Base-by-base conservation (phyloP, 2,888 invertebrate genomes). In the Rhogogaster chlorosoma region DNA sequence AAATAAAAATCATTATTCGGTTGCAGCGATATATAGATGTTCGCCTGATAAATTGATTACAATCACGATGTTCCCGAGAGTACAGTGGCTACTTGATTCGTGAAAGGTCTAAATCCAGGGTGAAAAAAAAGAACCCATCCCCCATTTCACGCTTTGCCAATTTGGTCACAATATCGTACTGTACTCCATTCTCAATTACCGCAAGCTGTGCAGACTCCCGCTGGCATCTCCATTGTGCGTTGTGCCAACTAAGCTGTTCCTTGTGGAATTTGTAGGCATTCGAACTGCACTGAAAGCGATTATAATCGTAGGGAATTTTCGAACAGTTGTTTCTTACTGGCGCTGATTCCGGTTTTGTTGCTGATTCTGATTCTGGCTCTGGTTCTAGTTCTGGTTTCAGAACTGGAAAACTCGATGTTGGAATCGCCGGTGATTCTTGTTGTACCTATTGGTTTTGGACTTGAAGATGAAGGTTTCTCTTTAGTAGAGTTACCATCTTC, bases 111-210 rank as follows among this genome's bases (percentile, higher is more conserved):
- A 29, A 57, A 57, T n/a, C 57, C 36, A 29, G n/a, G n/a, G 53
- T 53, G 78, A 53, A 78, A 36, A 12, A 18, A 15, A 45, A n/a
- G 3, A 32, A 32, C n/a, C 7, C n/a, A 32, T 32, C 32, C 15
- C 15, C n/a, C 26, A 32, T 32, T 18, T 57, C 32, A 22, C 26
- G 53, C 45, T 29, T 32, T 9, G 18, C 53, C 78, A 53, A n/a
- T 26, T 45, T 18, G 4, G 0, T 32, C n/a, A 78, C 49, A 78
- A 15, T 53, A 53, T 78, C 53, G 57, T 78, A 78, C 10, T 57
- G n/a, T 53, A n/a, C 57, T 57, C 78, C 32, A 36, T 78, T 78
- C 36, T 78, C 78, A 36, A 78, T 53, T 32, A 78, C n/a, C 32
- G 22, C 75, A 42, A 75, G 26, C 45, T 22, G 32, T 32, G 18